phyloP scores from a whole-genome alignment of 2,797 vertebrate species.

The Hypotaenidia okinawae region DNA sequence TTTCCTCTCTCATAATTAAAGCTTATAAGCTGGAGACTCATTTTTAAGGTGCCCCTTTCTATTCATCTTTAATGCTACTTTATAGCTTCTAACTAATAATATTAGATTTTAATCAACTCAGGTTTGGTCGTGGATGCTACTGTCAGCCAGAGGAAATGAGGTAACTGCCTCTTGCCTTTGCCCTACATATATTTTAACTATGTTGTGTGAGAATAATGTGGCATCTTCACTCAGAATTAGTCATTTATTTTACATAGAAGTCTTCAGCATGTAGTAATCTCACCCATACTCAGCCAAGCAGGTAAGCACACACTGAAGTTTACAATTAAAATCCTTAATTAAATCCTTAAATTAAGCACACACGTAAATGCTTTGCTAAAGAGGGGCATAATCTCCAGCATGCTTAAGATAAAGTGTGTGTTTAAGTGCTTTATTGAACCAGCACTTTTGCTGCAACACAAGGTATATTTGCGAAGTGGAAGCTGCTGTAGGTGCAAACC shows the following conservation, averaged over 20 bases:
- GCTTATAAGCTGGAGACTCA: not conserved
- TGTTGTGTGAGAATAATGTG: not conserved
- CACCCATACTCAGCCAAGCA: slow-evolving; percentile 50
- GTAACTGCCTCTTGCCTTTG: slow-evolving; percentile 15
- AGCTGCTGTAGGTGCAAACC: not conserved
- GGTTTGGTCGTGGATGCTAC: not conserved
- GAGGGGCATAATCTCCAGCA: slow-evolving; percentile 56
- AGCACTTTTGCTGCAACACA: not conserved
- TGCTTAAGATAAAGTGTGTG: slow-evolving; percentile 59
- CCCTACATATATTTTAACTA: slow-evolving; percentile 18
- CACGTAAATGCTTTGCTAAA: slow-evolving; percentile 61
- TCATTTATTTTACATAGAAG: slow-evolving; percentile 2
- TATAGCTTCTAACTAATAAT: not conserved
- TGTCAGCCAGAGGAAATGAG: not conserved
- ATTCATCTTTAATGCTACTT: slow-evolving; percentile 1
- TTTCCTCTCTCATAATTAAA: slow-evolving; percentile 7
- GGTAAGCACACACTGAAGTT: slow-evolving; percentile 56
- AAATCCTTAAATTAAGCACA: slow-evolving; percentile 69
- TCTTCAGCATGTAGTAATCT: slow-evolving; percentile 36
- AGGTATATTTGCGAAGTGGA: not conserved
- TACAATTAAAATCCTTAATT: slow-evolving; percentile 73
- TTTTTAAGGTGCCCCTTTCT: slow-evolving; percentile 16
- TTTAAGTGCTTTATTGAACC: slow-evolving; percentile 51
- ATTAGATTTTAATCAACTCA: slow-evolving; percentile 2
- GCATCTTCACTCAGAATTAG: slow-evolving; percentile 23